Conservation (phyloP, 2,888 invertebrate species). For the Ferrisia virgata region DNA sequence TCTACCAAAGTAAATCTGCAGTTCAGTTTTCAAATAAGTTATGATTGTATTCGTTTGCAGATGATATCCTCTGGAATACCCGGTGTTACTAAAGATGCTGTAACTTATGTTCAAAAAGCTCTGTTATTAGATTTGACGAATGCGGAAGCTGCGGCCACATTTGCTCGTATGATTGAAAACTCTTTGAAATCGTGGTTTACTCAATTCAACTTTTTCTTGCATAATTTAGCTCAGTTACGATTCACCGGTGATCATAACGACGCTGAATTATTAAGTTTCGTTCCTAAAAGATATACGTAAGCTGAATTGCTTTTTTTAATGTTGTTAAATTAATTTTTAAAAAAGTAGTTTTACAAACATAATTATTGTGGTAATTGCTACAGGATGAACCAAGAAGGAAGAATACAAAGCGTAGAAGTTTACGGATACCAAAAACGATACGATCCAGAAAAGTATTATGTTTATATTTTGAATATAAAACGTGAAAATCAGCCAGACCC, state of each 20-base stretch:
- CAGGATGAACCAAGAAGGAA: constrained; percentile 86
- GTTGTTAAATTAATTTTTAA: neutral
- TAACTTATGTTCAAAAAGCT: constrained; percentile 86
- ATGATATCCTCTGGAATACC: constrained; percentile 90
- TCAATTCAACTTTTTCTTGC: constrained; percentile 96
- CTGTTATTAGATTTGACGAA: constrained; percentile 84
- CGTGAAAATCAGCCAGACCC: constrained; percentile 82
- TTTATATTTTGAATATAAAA: constrained; percentile 80
- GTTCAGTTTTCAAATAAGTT: neutral
- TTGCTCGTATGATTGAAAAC: constrained; percentile 92
- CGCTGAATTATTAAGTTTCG: constrained; percentile 83
- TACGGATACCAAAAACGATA: constrained; percentile 91
- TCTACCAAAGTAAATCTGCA: neutral
- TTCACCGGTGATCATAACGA: constrained; percentile 80
- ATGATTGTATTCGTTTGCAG: constrained; percentile 54
- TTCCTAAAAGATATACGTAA: constrained; percentile 90
- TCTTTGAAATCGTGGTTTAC: constrained; percentile 91
- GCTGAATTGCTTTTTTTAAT: constrained; percentile 51
- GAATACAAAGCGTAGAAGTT: constrained; percentile 78
- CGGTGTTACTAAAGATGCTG: constrained; percentile 87
- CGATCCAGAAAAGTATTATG: constrained; percentile 96
- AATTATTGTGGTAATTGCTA: neutral
- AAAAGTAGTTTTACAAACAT: too few relatives aligned
- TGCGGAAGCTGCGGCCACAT: constrained; percentile 93
- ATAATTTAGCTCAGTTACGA: constrained; percentile 89